Conservation (phyloP, 2,113 vertebrate species). For the Neotoma lepida region DNA sequence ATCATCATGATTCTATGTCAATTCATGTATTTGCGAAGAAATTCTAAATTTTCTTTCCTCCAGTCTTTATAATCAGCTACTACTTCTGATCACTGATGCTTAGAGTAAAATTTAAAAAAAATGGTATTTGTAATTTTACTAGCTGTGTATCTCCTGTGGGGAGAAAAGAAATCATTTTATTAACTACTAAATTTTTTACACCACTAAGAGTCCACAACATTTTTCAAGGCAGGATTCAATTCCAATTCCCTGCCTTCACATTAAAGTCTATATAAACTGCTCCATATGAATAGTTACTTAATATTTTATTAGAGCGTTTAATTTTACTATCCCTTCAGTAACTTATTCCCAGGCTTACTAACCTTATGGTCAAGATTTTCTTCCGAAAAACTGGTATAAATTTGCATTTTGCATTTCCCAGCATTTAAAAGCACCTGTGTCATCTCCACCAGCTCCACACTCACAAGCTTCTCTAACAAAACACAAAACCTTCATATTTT, state of each 20-base stretch:
- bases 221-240: slow-evolving; percentile 74
- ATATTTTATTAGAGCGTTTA: slow-evolving; percentile 80
- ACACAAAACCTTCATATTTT: not conserved
- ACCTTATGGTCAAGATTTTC: slow-evolving; percentile 72
- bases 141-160: slow-evolving; percentile 41
- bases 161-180: slow-evolving; percentile 65
- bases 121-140: slow-evolving; percentile 56
- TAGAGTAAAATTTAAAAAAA: slow-evolving; percentile 63
- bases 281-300: slow-evolving; percentile 73
- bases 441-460: not conserved
- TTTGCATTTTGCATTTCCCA: not conserved
- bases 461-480: not conserved
- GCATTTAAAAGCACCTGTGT: not conserved
- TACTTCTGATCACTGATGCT: slow-evolving; percentile 44
- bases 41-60: slow-evolving; percentile 46
- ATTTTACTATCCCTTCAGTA: slow-evolving; percentile 75
- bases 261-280: slow-evolving; percentile 76
- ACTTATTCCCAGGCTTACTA: slow-evolving; percentile 68
- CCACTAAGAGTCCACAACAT: slow-evolving; percentile 51
- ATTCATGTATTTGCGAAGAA: slow-evolving; percentile 18
- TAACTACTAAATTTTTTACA: slow-evolving; percentile 73
- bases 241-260: slow-evolving; percentile 69
- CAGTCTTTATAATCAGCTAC: slow-evolving; percentile 20
- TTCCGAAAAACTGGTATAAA: slow-evolving; percentile 41
- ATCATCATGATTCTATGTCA: slow-evolving; percentile 39